Conservation (phyloP, 2,113 vertebrate genomes). For the Notarius lentiginosus region DNA sequence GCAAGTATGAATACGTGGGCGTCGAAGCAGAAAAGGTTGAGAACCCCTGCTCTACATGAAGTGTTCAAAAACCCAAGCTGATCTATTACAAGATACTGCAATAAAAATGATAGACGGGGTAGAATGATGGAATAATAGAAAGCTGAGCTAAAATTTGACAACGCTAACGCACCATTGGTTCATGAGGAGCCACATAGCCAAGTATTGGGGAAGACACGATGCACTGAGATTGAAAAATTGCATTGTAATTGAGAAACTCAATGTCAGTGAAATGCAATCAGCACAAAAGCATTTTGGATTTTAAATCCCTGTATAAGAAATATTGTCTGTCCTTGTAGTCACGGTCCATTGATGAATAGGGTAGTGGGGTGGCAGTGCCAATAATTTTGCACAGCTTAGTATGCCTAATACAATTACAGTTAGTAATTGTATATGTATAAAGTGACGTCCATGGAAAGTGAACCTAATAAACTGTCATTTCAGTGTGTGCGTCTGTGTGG, state of each 20-base stretch:
- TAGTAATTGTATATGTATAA: not conserved
- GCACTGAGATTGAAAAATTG: not conserved
- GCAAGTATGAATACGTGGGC: too few species aligned
- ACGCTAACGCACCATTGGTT: not conserved
- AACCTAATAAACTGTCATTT: not conserved
- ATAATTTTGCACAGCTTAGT: not conserved
- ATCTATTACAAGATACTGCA: not conserved
- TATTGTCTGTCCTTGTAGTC: not conserved
- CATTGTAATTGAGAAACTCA: not conserved
- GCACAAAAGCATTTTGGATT: not conserved
- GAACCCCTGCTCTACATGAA: too few species aligned
- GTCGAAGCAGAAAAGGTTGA: too few species aligned
- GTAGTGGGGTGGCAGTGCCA: not conserved
- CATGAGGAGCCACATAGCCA: not conserved
- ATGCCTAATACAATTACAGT: too few species aligned
- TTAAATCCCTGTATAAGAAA: not conserved
- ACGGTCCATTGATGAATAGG: not conserved
- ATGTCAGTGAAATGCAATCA: not conserved
- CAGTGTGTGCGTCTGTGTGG: constrained; percentile 16
- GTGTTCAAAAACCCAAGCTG: not conserved
- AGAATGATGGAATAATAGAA: not conserved
- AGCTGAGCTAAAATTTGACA: not conserved
- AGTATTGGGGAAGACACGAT: not conserved
- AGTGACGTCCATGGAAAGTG: not conserved
- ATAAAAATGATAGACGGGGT: not conserved